These are phyloP conservation scores for Platyscapa corneri DNA, from an alignment of 1,140 invertebrate species.

Conservation along the genomic window DNA sequence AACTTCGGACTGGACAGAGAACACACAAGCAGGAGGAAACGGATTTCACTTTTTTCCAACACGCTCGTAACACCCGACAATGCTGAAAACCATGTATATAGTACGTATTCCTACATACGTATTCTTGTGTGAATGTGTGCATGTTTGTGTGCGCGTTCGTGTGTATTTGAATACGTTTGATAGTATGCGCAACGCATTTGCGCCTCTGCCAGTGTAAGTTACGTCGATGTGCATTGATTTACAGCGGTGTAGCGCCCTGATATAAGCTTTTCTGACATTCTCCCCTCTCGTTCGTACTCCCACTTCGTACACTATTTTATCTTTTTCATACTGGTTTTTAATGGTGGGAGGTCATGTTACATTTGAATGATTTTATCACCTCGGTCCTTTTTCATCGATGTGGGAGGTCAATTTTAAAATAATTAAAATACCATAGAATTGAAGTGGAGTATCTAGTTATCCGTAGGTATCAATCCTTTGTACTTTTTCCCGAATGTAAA, in stretches of 20 bases:
- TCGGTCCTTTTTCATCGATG: constrained; percentile 11
- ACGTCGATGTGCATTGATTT: constrained; percentile 47
- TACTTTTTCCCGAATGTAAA: neutral
- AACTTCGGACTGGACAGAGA: neutral
- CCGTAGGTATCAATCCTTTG: neutral
- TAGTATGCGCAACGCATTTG: neutral
- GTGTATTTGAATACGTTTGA: neutral
- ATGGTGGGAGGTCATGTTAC: constrained; percentile 6
- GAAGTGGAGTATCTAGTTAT: neutral
- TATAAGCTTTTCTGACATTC: constrained; percentile 19
- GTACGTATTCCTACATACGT: constrained; percentile 39
- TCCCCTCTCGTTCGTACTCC: neutral
- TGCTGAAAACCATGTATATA: constrained; percentile 45
- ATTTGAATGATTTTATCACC: constrained; percentile 39
- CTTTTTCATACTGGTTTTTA: neutral
- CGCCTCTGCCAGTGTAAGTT: constrained; percentile 36
- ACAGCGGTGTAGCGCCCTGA: constrained; percentile 37
- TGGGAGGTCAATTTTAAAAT: constrained; percentile 9
- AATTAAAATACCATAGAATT: neutral
- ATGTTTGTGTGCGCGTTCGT: neutral
- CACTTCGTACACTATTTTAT: neutral
- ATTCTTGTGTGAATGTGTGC: neutral
- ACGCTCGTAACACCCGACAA: constrained; percentile 35
- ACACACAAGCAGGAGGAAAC: neutral
- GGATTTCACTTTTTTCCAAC: constrained; percentile 9